Conservation (phyloP, 2,113 vertebrate genomes). For the Scomber colias region DNA sequence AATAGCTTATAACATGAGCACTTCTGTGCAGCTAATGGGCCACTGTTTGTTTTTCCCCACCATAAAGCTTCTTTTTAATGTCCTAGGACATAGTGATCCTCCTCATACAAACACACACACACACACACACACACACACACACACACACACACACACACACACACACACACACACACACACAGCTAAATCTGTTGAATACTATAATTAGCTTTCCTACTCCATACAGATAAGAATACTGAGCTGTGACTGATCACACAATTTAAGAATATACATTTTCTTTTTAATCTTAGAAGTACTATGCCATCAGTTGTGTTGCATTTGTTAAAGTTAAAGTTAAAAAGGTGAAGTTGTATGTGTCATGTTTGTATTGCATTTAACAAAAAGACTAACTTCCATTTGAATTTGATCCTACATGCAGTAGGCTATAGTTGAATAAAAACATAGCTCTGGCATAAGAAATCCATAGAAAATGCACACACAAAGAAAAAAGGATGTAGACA, state of each 20-base stretch:
- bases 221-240: too few relatives aligned
- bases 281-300: neutral
- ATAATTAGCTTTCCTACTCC: too few relatives aligned
- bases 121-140: conserved; percentile 22
- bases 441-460: neutral
- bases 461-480: neutral
- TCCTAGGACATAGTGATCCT: conserved; percentile 13
- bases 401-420: neutral
- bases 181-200: neutral
- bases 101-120: conserved; percentile 5
- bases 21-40: conserved; percentile 58
- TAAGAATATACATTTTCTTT: neutral
- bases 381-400: neutral
- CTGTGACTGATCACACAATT: neutral
- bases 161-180: conserved; percentile 13
- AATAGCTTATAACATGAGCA: conserved; percentile 7
- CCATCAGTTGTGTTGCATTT: too few relatives aligned
- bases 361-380: neutral
- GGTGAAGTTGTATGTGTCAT: too few relatives aligned
- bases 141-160: conserved; percentile 16
- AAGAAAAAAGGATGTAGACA: neutral
- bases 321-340: neutral
- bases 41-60: conserved; percentile 67
- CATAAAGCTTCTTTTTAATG: conserved; percentile 58
- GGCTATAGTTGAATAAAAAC: neutral